Base-by-base conservation (phyloP, 2,888 invertebrate genomes). In the Esperia sulphurella region DNA sequence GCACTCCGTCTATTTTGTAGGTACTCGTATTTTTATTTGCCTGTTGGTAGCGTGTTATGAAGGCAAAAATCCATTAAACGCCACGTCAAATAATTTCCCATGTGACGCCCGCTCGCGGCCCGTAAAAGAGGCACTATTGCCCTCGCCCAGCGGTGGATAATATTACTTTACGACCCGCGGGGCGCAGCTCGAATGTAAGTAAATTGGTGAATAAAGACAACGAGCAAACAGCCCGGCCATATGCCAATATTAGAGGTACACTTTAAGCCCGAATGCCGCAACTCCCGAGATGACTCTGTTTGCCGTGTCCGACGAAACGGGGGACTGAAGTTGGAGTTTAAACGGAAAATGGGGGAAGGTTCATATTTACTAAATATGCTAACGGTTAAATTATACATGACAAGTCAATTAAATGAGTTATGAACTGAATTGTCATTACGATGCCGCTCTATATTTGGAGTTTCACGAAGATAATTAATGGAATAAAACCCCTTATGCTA, bases 11-110 rank as follows among this genome's bases (percentile, higher is more conserved):
- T 62, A 63, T 63, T 67, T 51, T 55, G 58, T 65, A 64, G 64
- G 58, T 71, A 65, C 63, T 68, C 68, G 68, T 75, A 76, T 82
- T 84, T 84, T 85, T 85, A 85, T 86, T 88, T 75, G 79, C 73
- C 73, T 70, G 81, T 77, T 80, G 80, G 80, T 86, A 79, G 84
- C 85, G 80, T 86, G 87, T 87, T 87, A 87, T 87, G 88, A 86
- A 83, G 86, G 87, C 87, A 84, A 85, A 86, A 88, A 88, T 88
- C 88, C 88, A 89, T 89, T 89, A 89, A 89, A 87, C 83, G 85
- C 72, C 81, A 86, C 86, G 88, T 89, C 88, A 88, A 89, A 89
- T 89, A 89, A 89, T 88, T 89, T 89, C 88, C 88, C 88, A 86
- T 85, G 88, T 86, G 88, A 86, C 87, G 81, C 75, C 72, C 81